A percentile compares a stretch with the other conserved stretches of the same genome.
These are phyloP conservation scores for Phalacrocorax brasilianus DNA, from an alignment of 2,113 vertebrate genomes.

Conservation along the genomic window DNA sequence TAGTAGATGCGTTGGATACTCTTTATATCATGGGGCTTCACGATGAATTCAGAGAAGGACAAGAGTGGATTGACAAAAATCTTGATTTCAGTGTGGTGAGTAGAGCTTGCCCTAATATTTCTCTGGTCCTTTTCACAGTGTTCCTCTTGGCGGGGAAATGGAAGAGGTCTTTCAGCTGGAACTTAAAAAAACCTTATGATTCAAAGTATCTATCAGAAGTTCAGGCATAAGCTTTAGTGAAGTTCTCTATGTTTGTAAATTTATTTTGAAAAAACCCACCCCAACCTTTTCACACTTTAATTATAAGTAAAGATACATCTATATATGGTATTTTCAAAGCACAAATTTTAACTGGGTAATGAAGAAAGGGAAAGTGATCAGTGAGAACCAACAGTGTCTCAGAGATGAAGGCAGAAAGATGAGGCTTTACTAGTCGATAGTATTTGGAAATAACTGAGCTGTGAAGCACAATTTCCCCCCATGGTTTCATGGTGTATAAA, in stretches of 20 bases:
- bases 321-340: not conserved
- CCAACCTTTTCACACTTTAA: not conserved
- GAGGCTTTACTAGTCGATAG: not conserved
- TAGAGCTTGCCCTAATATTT: not conserved
- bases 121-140: not conserved
- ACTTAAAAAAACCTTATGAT: not conserved
- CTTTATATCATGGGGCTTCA: constrained; percentile 98
- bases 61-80: constrained; percentile 95
- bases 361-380: not conserved
- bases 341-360: not conserved
- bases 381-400: not conserved
- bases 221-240: not conserved
- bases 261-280: not conserved
- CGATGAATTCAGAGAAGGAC: constrained; percentile 94
- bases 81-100: constrained; percentile 96
- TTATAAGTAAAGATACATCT: not conserved
- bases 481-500: not conserved
- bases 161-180: not conserved
- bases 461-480: not conserved
- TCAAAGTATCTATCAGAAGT: not conserved
- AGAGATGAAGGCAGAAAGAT: not conserved
- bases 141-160: not conserved
- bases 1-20: constrained; percentile 96
- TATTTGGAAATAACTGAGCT: not conserved
- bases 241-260: not conserved